Conservation (phyloP, 1,140 invertebrate genomes). For the Bombus fervidus region DNA sequence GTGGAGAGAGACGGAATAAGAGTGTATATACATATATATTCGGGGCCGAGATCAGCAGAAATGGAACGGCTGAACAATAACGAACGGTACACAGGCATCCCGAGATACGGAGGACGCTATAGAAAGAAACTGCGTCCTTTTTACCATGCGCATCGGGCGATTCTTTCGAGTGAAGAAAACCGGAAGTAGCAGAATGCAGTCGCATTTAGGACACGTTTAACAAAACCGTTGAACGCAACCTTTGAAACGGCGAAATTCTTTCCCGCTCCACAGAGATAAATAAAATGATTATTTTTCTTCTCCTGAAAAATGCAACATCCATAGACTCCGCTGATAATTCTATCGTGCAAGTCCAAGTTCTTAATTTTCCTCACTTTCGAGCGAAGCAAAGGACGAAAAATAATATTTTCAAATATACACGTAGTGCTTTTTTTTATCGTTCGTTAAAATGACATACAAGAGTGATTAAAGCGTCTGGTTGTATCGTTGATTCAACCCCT, state of each 20-base stretch:
- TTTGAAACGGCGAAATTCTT: constrained; percentile 13
- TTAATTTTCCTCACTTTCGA: not conserved
- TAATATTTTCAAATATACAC: too few relatives aligned
- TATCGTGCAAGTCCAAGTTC: not conserved
- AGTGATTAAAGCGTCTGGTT: not conserved
- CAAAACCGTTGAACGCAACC: constrained; percentile 12
- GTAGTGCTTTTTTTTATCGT: too few relatives aligned
- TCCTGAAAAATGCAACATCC: not conserved
- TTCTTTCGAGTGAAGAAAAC: constrained; percentile 31
- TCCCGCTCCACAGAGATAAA: not conserved
- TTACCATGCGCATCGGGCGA: constrained; percentile 13
- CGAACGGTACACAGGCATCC: constrained; percentile 27
- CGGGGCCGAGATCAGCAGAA: constrained; percentile 21
- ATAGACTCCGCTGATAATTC: not conserved
- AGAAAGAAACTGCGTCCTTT: constrained; percentile 32
- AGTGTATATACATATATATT: constrained; percentile 14
- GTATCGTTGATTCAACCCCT: not conserved
- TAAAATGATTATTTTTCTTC: not conserved
- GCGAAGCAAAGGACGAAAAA: not conserved
- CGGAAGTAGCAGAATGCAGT: constrained; percentile 27
- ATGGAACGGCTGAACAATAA: constrained; percentile 43
- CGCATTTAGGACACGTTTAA: constrained; percentile 40
- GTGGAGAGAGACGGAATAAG: not conserved
- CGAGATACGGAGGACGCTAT: constrained; percentile 29
- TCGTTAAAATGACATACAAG: not conserved